Conservation (phyloP, 1,140 invertebrate genomes). For the Meloidogyne chitwoodi region DNA sequence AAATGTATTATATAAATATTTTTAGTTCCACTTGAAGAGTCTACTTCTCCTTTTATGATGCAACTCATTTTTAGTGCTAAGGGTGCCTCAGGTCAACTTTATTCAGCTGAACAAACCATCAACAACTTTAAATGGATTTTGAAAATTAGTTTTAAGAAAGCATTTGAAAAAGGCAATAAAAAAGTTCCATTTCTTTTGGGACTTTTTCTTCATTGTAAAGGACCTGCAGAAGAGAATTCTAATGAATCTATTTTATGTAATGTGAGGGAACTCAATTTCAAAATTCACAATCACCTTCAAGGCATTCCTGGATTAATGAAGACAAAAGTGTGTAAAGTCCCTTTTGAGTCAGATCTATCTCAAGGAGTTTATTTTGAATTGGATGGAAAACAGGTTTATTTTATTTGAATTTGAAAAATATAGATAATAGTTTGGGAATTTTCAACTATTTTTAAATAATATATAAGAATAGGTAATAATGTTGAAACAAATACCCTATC, state of each 20-base stretch:
- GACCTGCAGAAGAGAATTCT: neutral
- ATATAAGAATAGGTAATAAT: too few relatives aligned
- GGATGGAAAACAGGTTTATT: neutral
- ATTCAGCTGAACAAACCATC: neutral
- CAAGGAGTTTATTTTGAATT: neutral
- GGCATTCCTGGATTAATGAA: neutral
- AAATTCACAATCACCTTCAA: neutral
- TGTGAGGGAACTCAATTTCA: neutral
- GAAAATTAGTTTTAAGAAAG: neutral
- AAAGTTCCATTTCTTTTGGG: neutral
- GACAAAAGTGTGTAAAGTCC: neutral
- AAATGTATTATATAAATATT: too few relatives aligned
- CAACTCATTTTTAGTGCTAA: neutral
- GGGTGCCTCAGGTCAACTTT: neutral
- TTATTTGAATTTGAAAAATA: neutral
- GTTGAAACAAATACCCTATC: too few relatives aligned
- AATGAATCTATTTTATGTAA: neutral
- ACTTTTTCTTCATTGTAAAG: neutral
- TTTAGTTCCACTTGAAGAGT: neutral
- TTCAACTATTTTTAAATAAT: too few relatives aligned
- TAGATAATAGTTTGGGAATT: neutral
- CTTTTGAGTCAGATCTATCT: neutral
- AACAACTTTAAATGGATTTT: neutral
- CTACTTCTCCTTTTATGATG: neutral
- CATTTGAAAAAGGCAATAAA: neutral